phyloP scores from a whole-genome alignment of 2,113 vertebrate species.

The Casuarius casuarius region DNA sequence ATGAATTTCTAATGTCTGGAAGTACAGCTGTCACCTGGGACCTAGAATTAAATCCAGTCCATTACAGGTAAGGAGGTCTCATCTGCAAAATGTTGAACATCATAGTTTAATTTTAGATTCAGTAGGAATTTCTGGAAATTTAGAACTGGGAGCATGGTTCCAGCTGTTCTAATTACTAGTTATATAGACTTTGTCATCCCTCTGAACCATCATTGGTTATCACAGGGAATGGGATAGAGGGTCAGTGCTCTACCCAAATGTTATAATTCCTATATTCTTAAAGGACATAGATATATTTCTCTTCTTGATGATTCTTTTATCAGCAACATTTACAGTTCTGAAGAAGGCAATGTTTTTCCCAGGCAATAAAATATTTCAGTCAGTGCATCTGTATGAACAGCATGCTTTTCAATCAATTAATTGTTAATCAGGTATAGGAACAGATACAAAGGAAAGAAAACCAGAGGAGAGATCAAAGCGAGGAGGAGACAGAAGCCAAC shows the following conservation, averaged over 20 bases:
- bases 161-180: not conserved
- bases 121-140: not conserved
- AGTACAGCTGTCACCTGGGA: not conserved
- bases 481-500: not conserved
- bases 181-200: not conserved
- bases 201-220: not conserved
- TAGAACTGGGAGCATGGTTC: not conserved
- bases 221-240: not conserved
- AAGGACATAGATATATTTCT: not conserved
- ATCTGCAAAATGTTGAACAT: not conserved
- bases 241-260: not conserved
- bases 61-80: not conserved
- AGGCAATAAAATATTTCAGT: not conserved
- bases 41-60: not conserved
- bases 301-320: not conserved
- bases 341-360: not conserved
- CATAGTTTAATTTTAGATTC: not conserved
- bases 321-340: not conserved
- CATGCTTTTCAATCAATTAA: not conserved
- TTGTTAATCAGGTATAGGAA: conserved; percentile 3
- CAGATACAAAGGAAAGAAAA: not conserved
- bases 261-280: not conserved
- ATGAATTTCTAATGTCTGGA: not conserved
- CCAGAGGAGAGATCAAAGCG: not conserved
- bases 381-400: not conserved